Percentiles rank a stretch among this genome's conserved stretches.
phyloP scores from a whole-genome alignment of 2,888 invertebrate species.

The Fragum fragum region DNA sequence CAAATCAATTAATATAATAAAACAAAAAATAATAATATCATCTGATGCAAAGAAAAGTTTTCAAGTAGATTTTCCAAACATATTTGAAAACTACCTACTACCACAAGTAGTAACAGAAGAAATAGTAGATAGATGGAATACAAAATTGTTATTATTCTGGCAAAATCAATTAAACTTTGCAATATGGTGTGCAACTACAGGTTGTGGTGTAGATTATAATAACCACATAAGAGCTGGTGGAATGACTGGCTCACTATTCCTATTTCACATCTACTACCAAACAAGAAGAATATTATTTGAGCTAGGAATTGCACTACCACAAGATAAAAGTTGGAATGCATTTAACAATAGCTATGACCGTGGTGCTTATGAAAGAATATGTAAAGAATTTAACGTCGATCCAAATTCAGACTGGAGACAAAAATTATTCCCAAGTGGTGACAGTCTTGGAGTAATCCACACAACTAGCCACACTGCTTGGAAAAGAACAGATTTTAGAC shows the following conservation, averaged over 20 bases:
- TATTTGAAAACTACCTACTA: slow-evolving; percentile 33
- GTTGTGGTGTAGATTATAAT: slow-evolving; percentile 44
- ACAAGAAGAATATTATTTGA: slow-evolving; percentile 42
- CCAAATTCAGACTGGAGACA: slow-evolving; percentile 40
- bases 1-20: slow-evolving; percentile 33
- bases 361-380: slow-evolving; percentile 36
- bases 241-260: slow-evolving; percentile 24
- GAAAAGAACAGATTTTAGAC: slow-evolving; percentile 24
- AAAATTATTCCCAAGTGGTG: slow-evolving; percentile 23
- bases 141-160: slow-evolving; percentile 41
- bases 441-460: slow-evolving; percentile 11
- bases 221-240: slow-evolving; percentile 26
- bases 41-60: slow-evolving; percentile 28
- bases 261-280: slow-evolving; percentile 43
- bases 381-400: slow-evolving; percentile 42
- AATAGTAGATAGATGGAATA: slow-evolving; percentile 29
- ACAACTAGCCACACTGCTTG: slow-evolving; percentile 7
- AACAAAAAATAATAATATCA: slow-evolving; percentile 29
- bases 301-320: slow-evolving; percentile 31
- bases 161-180: slow-evolving; percentile 57
- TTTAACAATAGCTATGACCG: slow-evolving; percentile 41
- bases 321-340: slow-evolving; percentile 41
- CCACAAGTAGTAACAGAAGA: slow-evolving; percentile 25
- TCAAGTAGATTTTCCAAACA: slow-evolving; percentile 27
- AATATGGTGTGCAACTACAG: slow-evolving; percentile 54